Base-by-base conservation (phyloP, 2,888 invertebrate genomes). In the Crioceris asparagi region DNA sequence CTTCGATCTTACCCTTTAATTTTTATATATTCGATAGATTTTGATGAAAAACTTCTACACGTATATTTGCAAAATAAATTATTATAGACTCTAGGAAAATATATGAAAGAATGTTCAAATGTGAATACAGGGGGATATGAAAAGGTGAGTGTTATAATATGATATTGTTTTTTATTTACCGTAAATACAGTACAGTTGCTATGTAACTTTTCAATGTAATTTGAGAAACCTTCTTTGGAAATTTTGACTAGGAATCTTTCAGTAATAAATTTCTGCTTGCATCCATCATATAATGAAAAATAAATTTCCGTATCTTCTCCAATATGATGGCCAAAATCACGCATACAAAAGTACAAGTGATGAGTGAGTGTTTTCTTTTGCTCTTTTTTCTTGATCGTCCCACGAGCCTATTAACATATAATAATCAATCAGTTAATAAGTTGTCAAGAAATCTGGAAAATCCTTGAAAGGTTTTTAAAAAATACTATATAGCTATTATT, bases 161-260 rank as follows among this genome's bases (percentile, higher is more conserved):
- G 17, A 21, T n/a, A n/a, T n/a, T n/a, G n/a, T n/a, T n/a, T 10
- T 17, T 16, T 29, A 47, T 54, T 60, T 59, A 64, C 64, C 37
- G 88, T 87, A 62, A 92, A 92, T 39, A 92, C 77, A 15, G 88
- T 88, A 60, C 87, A 87, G 61, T 87, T 87, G 54, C 83, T 84
- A 60, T 87, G 83, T 51, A 88, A 65, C 56, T 87, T 82, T 55
- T 90, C 88, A 44, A 87, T 78, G 61, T 90, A 86, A 63, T 85
- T 85, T 11, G 88, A 84, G 65, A 88, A 86, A 10, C 90, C 91
- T 55, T 90, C 87, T 62, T 86, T 85, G 47, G 85, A 84, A 63
- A 91, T 84, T 61, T 79, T 77, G 51, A 92, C 86, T 56, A 91
- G 71, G 68, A 90, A 92, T 45, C 91, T 71, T 65, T 93, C 93